A percentile compares a stretch with the other conserved stretches of the same genome.
These are phyloP conservation scores for Menidia menidia DNA, from an alignment of 2,797 vertebrate genomes.

Conservation along the genomic window DNA sequence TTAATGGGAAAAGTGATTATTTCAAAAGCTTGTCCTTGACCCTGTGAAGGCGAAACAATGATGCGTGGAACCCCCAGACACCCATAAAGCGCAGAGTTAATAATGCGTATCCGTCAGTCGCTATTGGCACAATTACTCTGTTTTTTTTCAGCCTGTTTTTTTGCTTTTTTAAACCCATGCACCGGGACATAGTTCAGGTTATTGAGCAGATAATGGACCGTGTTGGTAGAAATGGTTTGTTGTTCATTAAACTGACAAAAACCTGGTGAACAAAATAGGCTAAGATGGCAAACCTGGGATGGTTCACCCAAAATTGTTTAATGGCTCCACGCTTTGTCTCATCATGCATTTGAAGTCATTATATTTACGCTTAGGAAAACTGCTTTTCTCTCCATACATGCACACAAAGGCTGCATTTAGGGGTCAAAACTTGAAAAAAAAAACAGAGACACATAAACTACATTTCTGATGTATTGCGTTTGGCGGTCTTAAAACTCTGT, in stretches of 20 bases:
- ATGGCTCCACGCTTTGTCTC: conserved; percentile 27
- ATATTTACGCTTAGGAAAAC: no score
- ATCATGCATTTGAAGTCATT: background rate
- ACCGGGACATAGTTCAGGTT: background rate
- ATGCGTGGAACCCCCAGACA: conserved; percentile 48
- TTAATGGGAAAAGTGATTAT: conserved; percentile 79
- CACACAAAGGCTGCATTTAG: no score
- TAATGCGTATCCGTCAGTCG: conserved; percentile 39
- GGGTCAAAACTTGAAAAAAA: background rate
- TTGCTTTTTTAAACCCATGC: background rate
- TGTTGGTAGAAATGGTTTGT: background rate
- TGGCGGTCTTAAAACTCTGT: background rate
- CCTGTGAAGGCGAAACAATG: conserved; percentile 58
- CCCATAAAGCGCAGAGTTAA: conserved; percentile 45
- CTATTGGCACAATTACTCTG: conserved; percentile 14
- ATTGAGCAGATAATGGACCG: background rate
- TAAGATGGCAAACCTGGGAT: conserved; percentile 14
- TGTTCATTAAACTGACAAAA: conserved; percentile 1
- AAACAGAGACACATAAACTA: background rate
- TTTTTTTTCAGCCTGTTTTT: conserved; percentile 17
- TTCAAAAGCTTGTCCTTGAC: conserved; percentile 77
- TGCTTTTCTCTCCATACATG: no score
- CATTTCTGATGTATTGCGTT: background rate
- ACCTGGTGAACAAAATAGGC: background rate
- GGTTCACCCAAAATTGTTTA: conserved; percentile 47